Evolutionary conservation across 2,888 invertebrate genomes (phyloP).

Genomic region (Melanchra persicariae): DNA sequence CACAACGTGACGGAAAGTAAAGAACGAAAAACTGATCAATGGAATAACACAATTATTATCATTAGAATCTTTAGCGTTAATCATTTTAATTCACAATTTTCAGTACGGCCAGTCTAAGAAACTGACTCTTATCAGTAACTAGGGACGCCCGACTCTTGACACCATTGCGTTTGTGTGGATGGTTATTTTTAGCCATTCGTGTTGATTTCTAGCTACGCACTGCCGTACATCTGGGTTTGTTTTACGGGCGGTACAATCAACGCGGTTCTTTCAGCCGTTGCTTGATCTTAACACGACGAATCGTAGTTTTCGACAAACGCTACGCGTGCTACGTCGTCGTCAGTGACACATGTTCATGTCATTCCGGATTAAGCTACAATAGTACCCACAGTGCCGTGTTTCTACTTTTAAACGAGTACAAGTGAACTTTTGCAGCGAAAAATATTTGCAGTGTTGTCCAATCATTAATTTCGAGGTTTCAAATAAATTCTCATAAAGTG

Average conservation of each 20-base stretch:
- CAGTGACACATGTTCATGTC: neutral
- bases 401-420: neutral
- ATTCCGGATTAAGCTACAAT: conserved; percentile 6
- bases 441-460: neutral
- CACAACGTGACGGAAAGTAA: neutral
- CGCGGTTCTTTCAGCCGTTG: conserved; percentile 40
- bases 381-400: conserved; percentile 3
- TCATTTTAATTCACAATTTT: conserved; percentile 13
- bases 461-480: conserved; percentile 1
- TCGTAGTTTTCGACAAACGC: conserved; percentile 49
- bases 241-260: conserved; percentile 60
- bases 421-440: conserved; percentile 24
- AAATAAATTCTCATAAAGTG: conserved; percentile 16
- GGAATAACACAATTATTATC: neutral
- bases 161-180: conserved; percentile 55
- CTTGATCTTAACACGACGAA: conserved; percentile 44
- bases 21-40: neutral
- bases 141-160: conserved; percentile 52
- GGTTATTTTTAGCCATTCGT: conserved; percentile 63
- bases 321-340: conserved; percentile 40
- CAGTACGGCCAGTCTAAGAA: conserved; percentile 21
- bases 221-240: conserved; percentile 63
- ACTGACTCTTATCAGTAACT: conserved; percentile 44
- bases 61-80: neutral
- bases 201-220: conserved; percentile 66